These are phyloP conservation scores for Linnaemya vulpina DNA, from an alignment of 2,888 invertebrate genomes.

Conservation along the genomic window DNA sequence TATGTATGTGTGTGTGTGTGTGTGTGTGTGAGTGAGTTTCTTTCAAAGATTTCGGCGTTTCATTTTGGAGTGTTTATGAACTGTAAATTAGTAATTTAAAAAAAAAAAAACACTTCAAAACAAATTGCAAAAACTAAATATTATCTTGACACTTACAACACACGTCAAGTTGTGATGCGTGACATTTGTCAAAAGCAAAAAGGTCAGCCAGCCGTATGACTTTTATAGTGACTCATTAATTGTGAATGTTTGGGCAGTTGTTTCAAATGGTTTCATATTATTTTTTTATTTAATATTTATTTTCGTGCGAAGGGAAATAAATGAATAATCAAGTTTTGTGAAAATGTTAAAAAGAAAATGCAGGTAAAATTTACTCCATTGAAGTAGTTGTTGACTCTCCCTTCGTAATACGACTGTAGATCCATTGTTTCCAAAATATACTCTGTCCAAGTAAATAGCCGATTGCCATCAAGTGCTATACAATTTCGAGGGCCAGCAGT, in stretches of 20 bases:
- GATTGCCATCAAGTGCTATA: no score
- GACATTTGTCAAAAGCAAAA: conserved; percentile 42
- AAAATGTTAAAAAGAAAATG: neutral
- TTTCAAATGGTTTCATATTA: neutral
- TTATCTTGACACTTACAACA: neutral
- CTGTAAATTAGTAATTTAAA: conserved; percentile 39
- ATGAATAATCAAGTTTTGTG: conserved; percentile 15
- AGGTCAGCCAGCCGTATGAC: conserved; percentile 18
- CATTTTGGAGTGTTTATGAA: conserved; percentile 23
- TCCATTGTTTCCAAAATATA: no score
- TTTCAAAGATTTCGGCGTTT: neutral
- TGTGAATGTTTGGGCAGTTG: conserved; percentile 18
- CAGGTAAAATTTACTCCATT: no score
- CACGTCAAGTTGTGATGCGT: conserved; percentile 39
- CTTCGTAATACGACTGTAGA: no score
- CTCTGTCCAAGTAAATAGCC: no score
- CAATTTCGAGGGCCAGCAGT: no score
- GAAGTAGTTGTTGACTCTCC: no score
- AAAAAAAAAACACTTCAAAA: neutral
- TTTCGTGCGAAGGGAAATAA: conserved; percentile 1
- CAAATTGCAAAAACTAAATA: conserved; percentile 25
- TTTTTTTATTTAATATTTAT: no score
- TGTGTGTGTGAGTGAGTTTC: neutral
- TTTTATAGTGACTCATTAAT: conserved; percentile 56
- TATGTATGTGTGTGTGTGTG: no score